Base-by-base conservation (phyloP, 2,797 vertebrate species). In the Ibycter americanus region DNA sequence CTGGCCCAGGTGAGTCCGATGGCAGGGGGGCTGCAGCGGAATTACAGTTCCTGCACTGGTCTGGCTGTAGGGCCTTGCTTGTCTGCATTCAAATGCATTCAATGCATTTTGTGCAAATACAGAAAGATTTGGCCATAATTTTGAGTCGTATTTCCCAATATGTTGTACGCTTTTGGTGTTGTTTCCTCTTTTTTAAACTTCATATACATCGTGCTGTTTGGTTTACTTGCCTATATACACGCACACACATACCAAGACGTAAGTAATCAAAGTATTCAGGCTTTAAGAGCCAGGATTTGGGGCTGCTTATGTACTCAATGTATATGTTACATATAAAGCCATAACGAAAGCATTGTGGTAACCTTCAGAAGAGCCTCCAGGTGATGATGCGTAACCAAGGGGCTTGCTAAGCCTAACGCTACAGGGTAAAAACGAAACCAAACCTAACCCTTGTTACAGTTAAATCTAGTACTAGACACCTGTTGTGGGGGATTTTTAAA, bases 401-500 rank as follows among this genome's bases (percentile, higher is more conserved):
- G 77, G 4, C 55, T 84, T 40, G 32, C 70, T 80, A 71, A 89
- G 77, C 88, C 82, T 86, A 70, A 90, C 90, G 70, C 51, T 87
- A 93, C 55, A 83, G 58, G 76, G 18, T 58, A 65, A 87, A 93
- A 74, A 5, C 54, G 46, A 94, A 68, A 23, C 44, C 5, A 90
- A 86, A 38, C 0, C 83, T 76, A 38, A 14, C 6, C 56, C 67
- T 15, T 78, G 15, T 91, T 85, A 77, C 55, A 72, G 49, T 84
- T 89, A 40, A 77, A 81, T 67, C 38, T 85, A 77, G 34, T 73
- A 83, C 70, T 55, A 87, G 89, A 70, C 86, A 94, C 86, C 72
- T 95, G 89, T 59, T 92, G 76, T 54, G 67, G 71, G 42, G 54
- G 73, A 81, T 90, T 95, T 87, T 81, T 42, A 63, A 92, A 76